Base-by-base conservation (phyloP, 2,113 vertebrate genomes). In the Heptranchias perlo region DNA sequence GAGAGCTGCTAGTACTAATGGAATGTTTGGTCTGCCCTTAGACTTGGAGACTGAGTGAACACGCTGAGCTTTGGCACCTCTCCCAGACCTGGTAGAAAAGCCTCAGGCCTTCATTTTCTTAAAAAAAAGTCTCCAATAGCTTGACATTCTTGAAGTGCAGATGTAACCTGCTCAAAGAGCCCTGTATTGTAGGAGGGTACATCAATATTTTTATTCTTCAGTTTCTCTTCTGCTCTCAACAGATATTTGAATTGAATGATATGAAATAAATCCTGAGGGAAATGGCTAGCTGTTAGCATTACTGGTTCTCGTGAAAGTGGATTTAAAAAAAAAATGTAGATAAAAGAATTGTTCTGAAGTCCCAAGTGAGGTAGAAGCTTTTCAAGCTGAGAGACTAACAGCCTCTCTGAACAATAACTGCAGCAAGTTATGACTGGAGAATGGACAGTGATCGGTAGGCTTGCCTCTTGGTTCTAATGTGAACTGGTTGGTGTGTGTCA, bases 11-110 rank as follows among this genome's bases (percentile, higher is more conserved):
- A 62, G 58, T 62, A 93, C 61, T 62, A 23, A 18, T 93, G 35
- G 89, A 93, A 39, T n/a, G 58, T 47, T 93, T 61, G 35, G 58
- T 23, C 89, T 93, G 89, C n/a, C n/a, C 89, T 62, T 93, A 62
- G 89, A 62, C n/a, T 62, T 39, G 39, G 58, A 61, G 54, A 61
- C 87, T 58, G 52, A 92, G 87, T 92, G 87, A 92, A 61, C 89
- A 93, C n/a, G 89, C 89, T 93, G 89, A 18, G 58, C n/a, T 62
- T 62, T 52, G 89, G 89, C 58, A 39, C 89, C 16, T 62, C 21
- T 58, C 89, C 89, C 58, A 62, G 89, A 64, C 35, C 35, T 93
- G n/a, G 35, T 23, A 23, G 21, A 62, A 49, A 61, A 92, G 61
- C n/a, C 54, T 93, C 89, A 93, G 58, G 58, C 31, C 58, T 7